Evolutionary conservation across 2,888 invertebrate genomes (phyloP).

Genomic region (Ectobius pallidus): DNA sequence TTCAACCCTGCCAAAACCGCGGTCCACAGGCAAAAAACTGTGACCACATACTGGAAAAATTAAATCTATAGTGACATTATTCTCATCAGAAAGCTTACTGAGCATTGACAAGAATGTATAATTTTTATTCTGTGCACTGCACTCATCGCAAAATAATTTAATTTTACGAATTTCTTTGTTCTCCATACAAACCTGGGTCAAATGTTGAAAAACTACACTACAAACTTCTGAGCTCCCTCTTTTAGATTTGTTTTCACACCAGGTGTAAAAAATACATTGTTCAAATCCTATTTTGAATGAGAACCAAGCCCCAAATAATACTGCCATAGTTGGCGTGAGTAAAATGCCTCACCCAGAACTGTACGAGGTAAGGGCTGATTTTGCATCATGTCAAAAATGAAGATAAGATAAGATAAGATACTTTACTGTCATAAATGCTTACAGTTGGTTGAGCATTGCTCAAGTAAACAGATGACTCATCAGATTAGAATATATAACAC

Average conservation of each 20-base stretch:
- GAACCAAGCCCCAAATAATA: slow-evolving; percentile 7
- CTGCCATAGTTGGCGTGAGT: not conserved
- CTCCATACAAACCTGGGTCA: not conserved
- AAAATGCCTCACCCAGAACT: slow-evolving; percentile 4
- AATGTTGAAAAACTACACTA: not conserved
- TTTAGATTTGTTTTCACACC: not conserved
- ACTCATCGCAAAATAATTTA: not conserved
- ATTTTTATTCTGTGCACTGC: slow-evolving; percentile 20
- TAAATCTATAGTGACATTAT: not conserved
- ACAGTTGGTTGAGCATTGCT: too few relatives aligned
- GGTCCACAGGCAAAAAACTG: not conserved
- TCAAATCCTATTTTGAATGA: slow-evolving; percentile 3
- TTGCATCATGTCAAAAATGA: slow-evolving; percentile 15
- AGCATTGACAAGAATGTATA: not conserved
- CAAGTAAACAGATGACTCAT: too few relatives aligned
- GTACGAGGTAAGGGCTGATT: slow-evolving; percentile 15
- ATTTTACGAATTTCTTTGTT: slow-evolving; percentile 7
- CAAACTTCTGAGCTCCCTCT: slow-evolving; percentile 13
- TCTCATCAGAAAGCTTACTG: not conserved
- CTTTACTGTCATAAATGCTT: too few relatives aligned
- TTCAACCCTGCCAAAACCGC: not conserved
- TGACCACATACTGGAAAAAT: not conserved
- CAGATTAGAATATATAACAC: too few relatives aligned
- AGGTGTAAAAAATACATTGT: not conserved
- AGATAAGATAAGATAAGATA: too few relatives aligned